A percentile compares a stretch with the other conserved stretches of the same genome.
Evolutionary conservation across 2,797 vertebrate species (phyloP).

Genomic region (Rhadinocentrus ornatus): DNA sequence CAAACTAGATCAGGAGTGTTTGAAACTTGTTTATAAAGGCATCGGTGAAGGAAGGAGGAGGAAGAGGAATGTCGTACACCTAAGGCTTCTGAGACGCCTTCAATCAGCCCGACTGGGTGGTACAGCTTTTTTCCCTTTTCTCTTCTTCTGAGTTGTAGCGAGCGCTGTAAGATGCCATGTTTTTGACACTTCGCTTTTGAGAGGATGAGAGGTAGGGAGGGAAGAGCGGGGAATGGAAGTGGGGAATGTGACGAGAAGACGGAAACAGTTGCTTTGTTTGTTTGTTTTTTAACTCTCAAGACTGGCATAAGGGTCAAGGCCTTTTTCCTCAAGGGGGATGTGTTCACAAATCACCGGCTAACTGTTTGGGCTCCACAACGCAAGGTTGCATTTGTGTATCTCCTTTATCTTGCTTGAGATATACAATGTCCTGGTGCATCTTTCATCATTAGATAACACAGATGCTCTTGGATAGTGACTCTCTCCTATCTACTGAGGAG

Average conservation of each 20-base stretch:
- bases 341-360: slow-evolving; percentile 65
- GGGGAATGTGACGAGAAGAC: slow-evolving; percentile 44
- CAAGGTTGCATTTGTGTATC: slow-evolving; percentile 63
- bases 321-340: slow-evolving; percentile 52
- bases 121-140: slow-evolving; percentile 66
- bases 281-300: slow-evolving; percentile 37
- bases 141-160: slow-evolving; percentile 70
- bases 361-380: slow-evolving; percentile 64
- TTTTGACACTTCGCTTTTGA: slow-evolving; percentile 79
- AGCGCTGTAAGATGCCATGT: slow-evolving; percentile 79
- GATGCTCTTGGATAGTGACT: slow-evolving; percentile 60
- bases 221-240: slow-evolving; percentile 23
- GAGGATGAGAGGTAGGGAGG: slow-evolving; percentile 58
- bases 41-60: slow-evolving; percentile 75
- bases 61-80: slow-evolving; percentile 80
- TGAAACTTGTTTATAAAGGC: slow-evolving; percentile 85
- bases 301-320: slow-evolving; percentile 57
- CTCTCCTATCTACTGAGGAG: slow-evolving; percentile 63
- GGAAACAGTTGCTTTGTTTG: slow-evolving; percentile 58
- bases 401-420: slow-evolving; percentile 58
- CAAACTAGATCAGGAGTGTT: slow-evolving; percentile 84
- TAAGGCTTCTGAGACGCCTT: slow-evolving; percentile 78
- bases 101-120: slow-evolving; percentile 80
- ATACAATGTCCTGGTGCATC: slow-evolving; percentile 49
- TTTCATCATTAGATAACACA: slow-evolving; percentile 73